A percentile compares a stretch with the other conserved stretches of the same genome.
Conservation (phyloP, 2,113 vertebrate species). For the Peromyscus maniculatus region DNA sequence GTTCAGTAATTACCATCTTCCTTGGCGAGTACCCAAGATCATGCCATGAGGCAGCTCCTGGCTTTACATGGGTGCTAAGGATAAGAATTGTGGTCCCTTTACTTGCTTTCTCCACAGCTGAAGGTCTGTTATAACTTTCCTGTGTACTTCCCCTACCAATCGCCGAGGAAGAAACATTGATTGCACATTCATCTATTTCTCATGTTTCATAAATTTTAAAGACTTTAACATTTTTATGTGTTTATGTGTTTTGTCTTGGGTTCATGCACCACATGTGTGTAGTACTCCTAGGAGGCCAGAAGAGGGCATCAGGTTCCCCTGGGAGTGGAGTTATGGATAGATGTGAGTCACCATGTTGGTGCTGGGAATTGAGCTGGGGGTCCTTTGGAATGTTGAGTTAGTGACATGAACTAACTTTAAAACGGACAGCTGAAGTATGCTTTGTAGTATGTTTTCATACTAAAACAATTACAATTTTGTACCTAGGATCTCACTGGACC, state of each 20-base stretch:
- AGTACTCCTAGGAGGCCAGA: neutral
- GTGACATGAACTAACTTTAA: neutral
- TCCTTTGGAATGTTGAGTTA: neutral
- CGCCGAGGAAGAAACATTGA: neutral
- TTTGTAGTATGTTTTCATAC: neutral
- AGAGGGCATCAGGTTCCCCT: neutral
- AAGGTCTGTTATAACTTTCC: neutral
- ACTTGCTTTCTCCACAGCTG: neutral
- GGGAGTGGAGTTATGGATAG: neutral
- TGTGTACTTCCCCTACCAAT: neutral
- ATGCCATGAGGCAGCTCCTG: neutral
- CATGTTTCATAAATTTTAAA: neutral
- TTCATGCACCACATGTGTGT: no score
- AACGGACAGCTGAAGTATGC: neutral
- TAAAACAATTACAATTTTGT: neutral
- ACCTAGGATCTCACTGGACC: neutral
- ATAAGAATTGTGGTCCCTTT: neutral
- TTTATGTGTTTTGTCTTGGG: neutral
- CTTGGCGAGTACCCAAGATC: neutral
- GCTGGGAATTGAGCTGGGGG: neutral
- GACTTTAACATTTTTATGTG: neutral
- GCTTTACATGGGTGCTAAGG: neutral
- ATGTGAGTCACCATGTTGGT: neutral
- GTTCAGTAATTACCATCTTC: slow-evolving; percentile 36
- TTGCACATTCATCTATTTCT: neutral